Conservation (phyloP, 1,140 invertebrate species). For the Bathynomus jamesi region DNA sequence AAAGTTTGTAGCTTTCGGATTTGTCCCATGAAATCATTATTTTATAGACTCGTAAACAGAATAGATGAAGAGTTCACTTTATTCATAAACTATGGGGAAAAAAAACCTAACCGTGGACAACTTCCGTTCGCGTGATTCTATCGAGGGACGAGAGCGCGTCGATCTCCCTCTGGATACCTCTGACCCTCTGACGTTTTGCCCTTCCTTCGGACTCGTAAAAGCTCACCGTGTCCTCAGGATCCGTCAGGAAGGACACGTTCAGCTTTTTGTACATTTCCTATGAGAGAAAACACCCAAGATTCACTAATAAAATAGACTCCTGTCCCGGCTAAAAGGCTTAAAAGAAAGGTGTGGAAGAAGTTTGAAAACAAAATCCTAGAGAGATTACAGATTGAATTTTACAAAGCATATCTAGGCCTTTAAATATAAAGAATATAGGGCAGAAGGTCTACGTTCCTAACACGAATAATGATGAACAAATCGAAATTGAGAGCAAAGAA, state of each 20-base stretch:
- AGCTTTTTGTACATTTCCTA: conserved; percentile 58
- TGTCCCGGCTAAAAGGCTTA: not conserved
- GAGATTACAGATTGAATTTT: not conserved
- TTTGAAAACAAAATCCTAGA: too few relatives aligned
- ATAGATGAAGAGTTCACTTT: too few relatives aligned
- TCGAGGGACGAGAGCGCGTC: conserved; percentile 54
- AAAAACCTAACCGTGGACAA: conserved; percentile 55
- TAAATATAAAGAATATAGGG: not conserved
- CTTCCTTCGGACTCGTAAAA: conserved; percentile 72
- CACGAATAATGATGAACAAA: not conserved
- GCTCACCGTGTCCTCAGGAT: conserved; percentile 73
- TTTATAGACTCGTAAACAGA: too few relatives aligned
- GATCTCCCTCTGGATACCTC: conserved; percentile 47
- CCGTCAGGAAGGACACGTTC: conserved; percentile 62
- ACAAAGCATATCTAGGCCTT: not conserved
- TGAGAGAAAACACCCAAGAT: not conserved
- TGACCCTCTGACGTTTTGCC: conserved; percentile 51
- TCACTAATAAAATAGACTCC: not conserved
- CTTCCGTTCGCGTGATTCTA: conserved; percentile 72
- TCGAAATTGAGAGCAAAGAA: not conserved
- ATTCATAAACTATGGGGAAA: too few relatives aligned
- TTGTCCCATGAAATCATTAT: too few relatives aligned
- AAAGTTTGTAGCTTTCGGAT: too few relatives aligned
- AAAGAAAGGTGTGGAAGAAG: not conserved
- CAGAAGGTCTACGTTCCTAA: not conserved